These are phyloP conservation scores for Caenorhabditis imperialis DNA, from an alignment of 2,888 invertebrate species.

Conservation along the genomic window DNA sequence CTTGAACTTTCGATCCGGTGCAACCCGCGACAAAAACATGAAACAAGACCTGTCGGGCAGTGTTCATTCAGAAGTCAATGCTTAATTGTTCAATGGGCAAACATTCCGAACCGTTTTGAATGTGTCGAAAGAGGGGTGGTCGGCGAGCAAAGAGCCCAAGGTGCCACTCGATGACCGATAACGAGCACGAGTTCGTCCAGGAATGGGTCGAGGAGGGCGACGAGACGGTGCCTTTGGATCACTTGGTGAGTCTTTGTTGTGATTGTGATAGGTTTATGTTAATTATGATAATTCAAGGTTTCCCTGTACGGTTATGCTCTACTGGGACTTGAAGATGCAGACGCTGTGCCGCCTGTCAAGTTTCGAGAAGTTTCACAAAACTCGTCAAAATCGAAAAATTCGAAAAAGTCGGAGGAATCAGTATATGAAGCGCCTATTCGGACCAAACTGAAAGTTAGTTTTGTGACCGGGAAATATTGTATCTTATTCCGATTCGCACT, in stretches of 20 bases:
- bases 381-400: too few relatives aligned
- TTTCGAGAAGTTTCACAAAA: too few relatives aligned
- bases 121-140: not conserved
- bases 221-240: constrained; percentile 25
- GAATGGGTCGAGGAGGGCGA: constrained; percentile 40
- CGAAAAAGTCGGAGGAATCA: too few relatives aligned
- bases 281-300: constrained; percentile 15
- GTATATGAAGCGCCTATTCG: too few relatives aligned
- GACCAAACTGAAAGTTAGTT: too few relatives aligned
- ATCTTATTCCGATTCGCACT: too few relatives aligned
- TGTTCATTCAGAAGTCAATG: not conserved
- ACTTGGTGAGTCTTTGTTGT: constrained; percentile 20
- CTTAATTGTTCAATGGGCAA: not conserved
- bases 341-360: constrained; percentile 9
- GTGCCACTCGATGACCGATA: constrained; percentile 18
- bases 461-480: too few relatives aligned
- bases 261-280: not conserved
- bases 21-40: too few relatives aligned
- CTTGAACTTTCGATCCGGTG: too few relatives aligned
- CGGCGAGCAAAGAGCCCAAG: not conserved
- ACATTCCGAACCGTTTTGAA: not conserved
- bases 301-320: constrained; percentile 53
- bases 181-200: constrained; percentile 30
- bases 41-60: too few relatives aligned
- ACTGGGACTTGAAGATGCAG: constrained; percentile 32